Evolutionary conservation across 2,797 vertebrate species (phyloP).

Genomic region (Rallus crepitans): DNA sequence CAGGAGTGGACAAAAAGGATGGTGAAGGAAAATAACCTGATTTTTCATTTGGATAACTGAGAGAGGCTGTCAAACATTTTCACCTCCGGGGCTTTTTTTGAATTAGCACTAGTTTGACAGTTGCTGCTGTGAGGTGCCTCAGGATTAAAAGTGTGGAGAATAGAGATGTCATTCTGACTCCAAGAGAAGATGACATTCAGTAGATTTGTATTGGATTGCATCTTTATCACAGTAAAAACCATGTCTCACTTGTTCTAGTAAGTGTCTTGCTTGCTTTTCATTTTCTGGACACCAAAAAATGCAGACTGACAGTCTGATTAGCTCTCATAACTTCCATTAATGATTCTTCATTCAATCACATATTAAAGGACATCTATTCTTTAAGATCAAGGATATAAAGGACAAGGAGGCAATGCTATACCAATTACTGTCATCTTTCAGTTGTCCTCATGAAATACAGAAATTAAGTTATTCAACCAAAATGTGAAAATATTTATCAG

Average conservation of each 20-base stretch:
- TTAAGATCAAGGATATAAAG: background rate
- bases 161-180: constrained; percentile 69
- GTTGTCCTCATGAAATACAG: background rate
- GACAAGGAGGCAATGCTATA: background rate
- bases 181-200: constrained; percentile 69
- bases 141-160: constrained; percentile 72
- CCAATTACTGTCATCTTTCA: constrained; percentile 27
- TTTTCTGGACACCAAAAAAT: constrained; percentile 55
- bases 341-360: constrained; percentile 28
- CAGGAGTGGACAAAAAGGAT: background rate
- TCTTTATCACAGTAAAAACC: constrained; percentile 64
- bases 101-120: constrained; percentile 72
- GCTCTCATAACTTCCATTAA: constrained; percentile 53
- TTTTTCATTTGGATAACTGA: constrained; percentile 60
- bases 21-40: constrained; percentile 21
- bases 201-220: constrained; percentile 61
- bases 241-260: constrained; percentile 57
- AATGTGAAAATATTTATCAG: constrained; percentile 56
- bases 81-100: constrained; percentile 68
- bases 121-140: constrained; percentile 67
- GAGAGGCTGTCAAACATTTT: constrained; percentile 43
- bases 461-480: constrained; percentile 22
- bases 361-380: constrained; percentile 21
- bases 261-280: constrained; percentile 49
- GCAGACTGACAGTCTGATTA: constrained; percentile 62